Percentiles rank a stretch among this genome's conserved stretches.
These are phyloP conservation scores for Centruroides vittatus DNA, from an alignment of 1,140 invertebrate species.

Conservation along the genomic window DNA sequence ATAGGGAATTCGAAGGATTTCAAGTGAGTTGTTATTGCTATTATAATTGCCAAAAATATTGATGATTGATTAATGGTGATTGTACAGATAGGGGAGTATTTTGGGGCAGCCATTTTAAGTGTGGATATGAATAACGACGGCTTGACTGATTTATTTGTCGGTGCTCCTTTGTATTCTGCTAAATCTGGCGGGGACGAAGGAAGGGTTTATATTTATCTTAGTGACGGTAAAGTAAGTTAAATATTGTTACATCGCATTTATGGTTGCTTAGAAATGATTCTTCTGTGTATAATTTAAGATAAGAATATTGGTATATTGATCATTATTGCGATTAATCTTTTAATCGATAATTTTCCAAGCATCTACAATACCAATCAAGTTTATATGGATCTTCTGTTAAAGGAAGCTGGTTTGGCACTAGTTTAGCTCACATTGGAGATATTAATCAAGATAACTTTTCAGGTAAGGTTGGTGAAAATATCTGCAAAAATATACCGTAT, in stretches of 20 bases:
- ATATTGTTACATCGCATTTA: neutral
- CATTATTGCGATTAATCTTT: neutral
- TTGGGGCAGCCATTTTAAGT: slow-evolving; percentile 50
- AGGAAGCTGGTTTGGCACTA: slow-evolving; percentile 32
- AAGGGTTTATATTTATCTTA: slow-evolving; percentile 41
- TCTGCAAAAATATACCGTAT: no score
- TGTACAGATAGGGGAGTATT: slow-evolving; percentile 46
- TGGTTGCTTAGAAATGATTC: neutral
- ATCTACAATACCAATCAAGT: neutral
- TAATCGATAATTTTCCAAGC: neutral
- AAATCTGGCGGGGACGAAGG: slow-evolving; percentile 37
- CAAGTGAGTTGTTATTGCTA: no score
- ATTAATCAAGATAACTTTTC: slow-evolving; percentile 35
- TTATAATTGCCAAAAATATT: no score
- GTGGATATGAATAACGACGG: slow-evolving; percentile 56
- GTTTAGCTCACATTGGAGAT: slow-evolving; percentile 31
- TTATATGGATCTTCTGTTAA: no score
- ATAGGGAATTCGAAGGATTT: no score
- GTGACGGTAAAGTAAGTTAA: slow-evolving; percentile 19
- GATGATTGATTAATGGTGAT: neutral
- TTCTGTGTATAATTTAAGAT: neutral
- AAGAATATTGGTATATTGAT: neutral
- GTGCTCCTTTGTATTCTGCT: slow-evolving; percentile 51
- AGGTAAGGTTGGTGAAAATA: slow-evolving; percentile 26
- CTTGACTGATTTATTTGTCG: slow-evolving; percentile 53